Conservation (phyloP, 2,797 vertebrate genomes). For the Carduelis carduelis region DNA sequence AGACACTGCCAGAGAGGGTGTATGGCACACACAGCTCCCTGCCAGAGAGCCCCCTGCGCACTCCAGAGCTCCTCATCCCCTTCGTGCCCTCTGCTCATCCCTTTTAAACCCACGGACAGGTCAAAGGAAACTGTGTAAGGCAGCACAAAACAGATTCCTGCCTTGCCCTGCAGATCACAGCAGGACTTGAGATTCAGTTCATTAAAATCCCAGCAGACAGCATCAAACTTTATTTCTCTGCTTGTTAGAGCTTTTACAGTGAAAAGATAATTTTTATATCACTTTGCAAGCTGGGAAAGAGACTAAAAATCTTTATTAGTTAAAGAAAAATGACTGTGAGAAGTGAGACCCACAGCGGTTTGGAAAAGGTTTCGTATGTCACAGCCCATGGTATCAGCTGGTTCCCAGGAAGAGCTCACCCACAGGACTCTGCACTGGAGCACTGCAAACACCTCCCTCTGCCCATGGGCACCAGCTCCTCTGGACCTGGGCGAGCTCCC, state of each 20-base stretch:
- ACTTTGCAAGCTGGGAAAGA: neutral
- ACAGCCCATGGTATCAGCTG: neutral
- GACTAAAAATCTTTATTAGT: neutral
- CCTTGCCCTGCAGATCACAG: neutral
- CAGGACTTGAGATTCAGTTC: neutral
- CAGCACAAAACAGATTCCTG: neutral
- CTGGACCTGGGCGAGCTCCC: accelerated
- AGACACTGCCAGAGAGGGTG: too few relatives aligned
- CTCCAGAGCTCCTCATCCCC: neutral
- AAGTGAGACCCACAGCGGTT: accelerated
- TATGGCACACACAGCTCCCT: too few relatives aligned
- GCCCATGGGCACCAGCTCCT: neutral
- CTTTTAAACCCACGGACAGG: neutral
- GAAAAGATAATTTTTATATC: neutral
- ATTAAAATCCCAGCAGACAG: neutral
- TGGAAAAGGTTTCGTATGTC: neutral
- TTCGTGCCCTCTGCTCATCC: neutral
- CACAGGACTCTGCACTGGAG: neutral
- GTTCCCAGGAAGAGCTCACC: neutral
- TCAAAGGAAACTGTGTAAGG: neutral
- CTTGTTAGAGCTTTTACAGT: neutral
- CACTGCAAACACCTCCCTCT: neutral
- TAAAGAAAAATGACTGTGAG: neutral
- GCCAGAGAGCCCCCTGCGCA: neutral
- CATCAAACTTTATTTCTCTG: neutral